These are phyloP conservation scores for Clavelina lepadiformis DNA, from an alignment of 23 tunicate genomes.

Conservation along the genomic window DNA sequence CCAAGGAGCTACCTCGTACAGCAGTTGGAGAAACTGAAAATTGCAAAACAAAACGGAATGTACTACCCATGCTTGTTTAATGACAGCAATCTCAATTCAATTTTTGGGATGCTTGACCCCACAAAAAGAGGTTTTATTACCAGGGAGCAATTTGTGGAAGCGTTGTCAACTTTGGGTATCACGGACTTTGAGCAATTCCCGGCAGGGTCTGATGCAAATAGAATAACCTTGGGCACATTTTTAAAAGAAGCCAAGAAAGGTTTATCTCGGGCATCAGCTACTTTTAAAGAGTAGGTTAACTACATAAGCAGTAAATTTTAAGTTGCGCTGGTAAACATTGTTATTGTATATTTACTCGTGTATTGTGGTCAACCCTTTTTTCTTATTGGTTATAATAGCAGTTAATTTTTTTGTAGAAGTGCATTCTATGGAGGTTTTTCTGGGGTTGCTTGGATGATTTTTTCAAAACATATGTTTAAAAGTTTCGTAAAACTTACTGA, in stretches of 20 bases:
- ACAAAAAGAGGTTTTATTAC: constrained; percentile 75
- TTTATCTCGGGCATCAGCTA: too few species aligned
- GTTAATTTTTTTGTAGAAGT: too few species aligned
- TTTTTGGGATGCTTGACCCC: constrained; percentile 93
- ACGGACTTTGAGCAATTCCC: constrained; percentile 63
- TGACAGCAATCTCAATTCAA: constrained; percentile 75
- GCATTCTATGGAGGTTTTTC: too few species aligned
- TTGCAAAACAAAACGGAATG: constrained; percentile 79
- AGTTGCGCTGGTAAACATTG: too few species aligned
- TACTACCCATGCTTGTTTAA: constrained; percentile 81
- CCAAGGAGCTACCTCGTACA: constrained; percentile 58
- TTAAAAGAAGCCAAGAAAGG: constrained; percentile 84
- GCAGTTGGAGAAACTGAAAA: constrained; percentile 70
- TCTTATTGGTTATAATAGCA: too few species aligned
- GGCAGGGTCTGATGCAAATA: constrained; percentile 62
- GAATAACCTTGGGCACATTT: constrained; percentile 66
- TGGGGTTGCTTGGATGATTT: too few species aligned
- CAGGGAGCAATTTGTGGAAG: constrained; percentile 72
- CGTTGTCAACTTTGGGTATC: constrained; percentile 59
- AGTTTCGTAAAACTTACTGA: too few species aligned
- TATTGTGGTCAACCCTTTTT: too few species aligned
- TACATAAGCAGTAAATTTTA: too few species aligned
- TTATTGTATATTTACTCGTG: too few species aligned
- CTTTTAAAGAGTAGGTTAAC: too few species aligned
- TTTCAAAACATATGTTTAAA: too few species aligned